phyloP scores from a whole-genome alignment of 1,140 invertebrate genomes.

The Penaeus chinensis region DNA sequence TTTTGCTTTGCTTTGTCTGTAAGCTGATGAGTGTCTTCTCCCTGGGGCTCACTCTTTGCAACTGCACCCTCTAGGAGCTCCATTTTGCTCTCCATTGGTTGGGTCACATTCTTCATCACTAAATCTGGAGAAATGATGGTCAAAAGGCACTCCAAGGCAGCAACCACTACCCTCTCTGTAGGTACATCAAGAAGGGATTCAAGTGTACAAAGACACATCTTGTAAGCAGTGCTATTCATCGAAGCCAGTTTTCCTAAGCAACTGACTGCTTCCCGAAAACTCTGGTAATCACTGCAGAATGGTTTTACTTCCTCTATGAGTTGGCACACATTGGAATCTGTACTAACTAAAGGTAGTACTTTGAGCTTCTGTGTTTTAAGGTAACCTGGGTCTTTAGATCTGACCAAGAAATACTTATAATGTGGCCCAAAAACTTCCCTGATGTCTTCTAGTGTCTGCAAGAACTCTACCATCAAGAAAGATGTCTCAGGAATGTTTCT shows the following conservation, averaged over 20 bases:
- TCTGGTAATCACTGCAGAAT: constrained; percentile 57
- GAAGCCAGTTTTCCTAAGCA: constrained; percentile 33
- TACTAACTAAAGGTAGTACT: constrained; percentile 42
- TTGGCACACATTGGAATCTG: constrained; percentile 44
- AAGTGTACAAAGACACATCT: constrained; percentile 33
- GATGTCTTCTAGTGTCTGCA: constrained; percentile 29
- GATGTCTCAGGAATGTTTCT: constrained; percentile 45
- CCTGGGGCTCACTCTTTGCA: not conserved
- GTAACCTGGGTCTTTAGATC: constrained; percentile 48
- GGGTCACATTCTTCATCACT: not conserved
- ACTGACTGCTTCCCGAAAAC: constrained; percentile 41
- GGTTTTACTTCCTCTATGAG: constrained; percentile 51
- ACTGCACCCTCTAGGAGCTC: constrained; percentile 1
- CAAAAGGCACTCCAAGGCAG: constrained; percentile 49
- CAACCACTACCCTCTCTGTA: constrained; percentile 47
- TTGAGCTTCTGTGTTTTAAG: constrained; percentile 46
- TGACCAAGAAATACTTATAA: constrained; percentile 50
- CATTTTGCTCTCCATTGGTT: not conserved
- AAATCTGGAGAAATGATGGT: constrained; percentile 13
- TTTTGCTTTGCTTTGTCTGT: not conserved
- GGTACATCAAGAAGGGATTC: constrained; percentile 37
- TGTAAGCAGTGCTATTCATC: constrained; percentile 26
- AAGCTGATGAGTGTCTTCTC: not conserved
- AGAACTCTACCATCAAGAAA: constrained; percentile 39
- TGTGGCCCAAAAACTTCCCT: constrained; percentile 42